Evolutionary conservation across 2,888 invertebrate genomes (phyloP).

Genomic region (Gymnocheta viridis): DNA sequence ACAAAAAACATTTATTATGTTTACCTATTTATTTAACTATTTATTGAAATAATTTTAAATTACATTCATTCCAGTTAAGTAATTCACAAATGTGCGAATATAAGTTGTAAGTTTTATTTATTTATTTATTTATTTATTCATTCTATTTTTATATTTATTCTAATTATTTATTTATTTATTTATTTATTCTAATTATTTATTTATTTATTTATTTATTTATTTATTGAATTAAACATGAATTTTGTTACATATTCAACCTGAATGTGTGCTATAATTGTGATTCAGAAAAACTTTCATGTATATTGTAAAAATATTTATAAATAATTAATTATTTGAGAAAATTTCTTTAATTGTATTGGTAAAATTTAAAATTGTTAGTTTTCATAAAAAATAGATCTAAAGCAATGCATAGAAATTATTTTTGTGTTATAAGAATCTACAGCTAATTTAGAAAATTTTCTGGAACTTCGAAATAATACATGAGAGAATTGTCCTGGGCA

Average conservation of each 20-base stretch:
- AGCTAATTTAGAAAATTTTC: too few species aligned
- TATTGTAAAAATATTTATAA: too few species aligned
- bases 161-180: conserved; percentile 21
- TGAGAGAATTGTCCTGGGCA: neutral
- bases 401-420: too few species aligned
- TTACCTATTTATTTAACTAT: conserved; percentile 66
- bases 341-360: too few species aligned
- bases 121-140: conserved; percentile 27
- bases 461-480: neutral
- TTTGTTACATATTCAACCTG: too few species aligned
- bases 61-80: conserved; percentile 10
- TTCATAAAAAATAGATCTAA: too few species aligned
- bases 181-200: conserved; percentile 34
- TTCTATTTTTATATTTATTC: conserved; percentile 41
- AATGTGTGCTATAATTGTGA: neutral
- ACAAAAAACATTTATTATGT: neutral
- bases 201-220: conserved; percentile 12
- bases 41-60: conserved; percentile 31
- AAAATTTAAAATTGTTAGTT: too few species aligned
- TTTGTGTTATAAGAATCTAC: too few species aligned
- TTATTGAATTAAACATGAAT: neutral
- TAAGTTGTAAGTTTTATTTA: conserved; percentile 46
- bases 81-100: conserved; percentile 59
- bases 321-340: too few species aligned
- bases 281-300: neutral